Conservation (phyloP, 1,140 invertebrate genomes). For the Nephotettix cincticeps region DNA sequence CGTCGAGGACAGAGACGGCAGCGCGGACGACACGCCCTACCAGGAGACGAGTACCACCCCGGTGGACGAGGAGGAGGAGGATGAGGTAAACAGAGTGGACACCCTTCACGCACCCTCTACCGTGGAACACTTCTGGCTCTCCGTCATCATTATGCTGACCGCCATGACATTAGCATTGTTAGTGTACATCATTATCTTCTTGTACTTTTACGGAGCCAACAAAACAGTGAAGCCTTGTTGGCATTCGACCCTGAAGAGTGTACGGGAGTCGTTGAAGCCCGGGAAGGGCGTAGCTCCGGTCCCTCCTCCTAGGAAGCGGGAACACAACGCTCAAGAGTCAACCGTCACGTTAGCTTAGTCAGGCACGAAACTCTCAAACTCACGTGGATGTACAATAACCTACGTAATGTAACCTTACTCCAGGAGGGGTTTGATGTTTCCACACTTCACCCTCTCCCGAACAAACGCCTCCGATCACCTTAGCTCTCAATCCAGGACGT, state of each 20-base stretch:
- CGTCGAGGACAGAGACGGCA: conserved; percentile 56
- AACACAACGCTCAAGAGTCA: too few species aligned
- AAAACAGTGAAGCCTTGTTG: conserved; percentile 11
- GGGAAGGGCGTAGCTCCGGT: background rate
- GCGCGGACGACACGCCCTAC: conserved; percentile 43
- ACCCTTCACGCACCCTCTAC: background rate
- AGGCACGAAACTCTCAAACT: too few species aligned
- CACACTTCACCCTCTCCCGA: too few species aligned
- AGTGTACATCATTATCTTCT: background rate
- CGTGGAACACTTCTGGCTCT: background rate
- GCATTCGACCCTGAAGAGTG: background rate
- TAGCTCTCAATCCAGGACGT: too few species aligned
- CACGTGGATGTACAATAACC: too few species aligned
- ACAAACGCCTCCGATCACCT: too few species aligned
- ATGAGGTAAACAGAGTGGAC: background rate
- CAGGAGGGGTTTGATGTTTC: too few species aligned
- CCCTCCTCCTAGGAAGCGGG: background rate
- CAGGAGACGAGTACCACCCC: conserved; percentile 11
- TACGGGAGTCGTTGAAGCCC: background rate
- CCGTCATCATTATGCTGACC: background rate
- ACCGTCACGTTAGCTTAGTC: too few species aligned
- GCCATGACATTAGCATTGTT: background rate
- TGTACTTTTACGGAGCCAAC: conserved; percentile 1
- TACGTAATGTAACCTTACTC: too few species aligned
- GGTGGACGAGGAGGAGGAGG: background rate